Evolutionary conservation across 2,797 vertebrate genomes (phyloP).

Genomic region (Manis javanica): DNA sequence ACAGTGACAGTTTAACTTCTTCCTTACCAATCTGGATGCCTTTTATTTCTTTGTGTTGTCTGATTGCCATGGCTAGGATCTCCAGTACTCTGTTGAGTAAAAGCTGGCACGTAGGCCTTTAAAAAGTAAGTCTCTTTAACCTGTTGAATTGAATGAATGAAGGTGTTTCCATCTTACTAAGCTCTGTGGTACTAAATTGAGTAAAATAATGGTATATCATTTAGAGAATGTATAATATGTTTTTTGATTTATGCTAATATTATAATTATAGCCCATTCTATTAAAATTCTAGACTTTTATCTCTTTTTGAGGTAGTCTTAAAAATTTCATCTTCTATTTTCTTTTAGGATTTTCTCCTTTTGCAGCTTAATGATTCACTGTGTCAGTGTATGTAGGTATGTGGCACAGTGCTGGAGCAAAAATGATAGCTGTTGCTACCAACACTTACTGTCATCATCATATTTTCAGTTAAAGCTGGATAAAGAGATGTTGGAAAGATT

Average conservation of each 20-base stretch:
- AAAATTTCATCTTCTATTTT: background rate
- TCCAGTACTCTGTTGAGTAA: too few relatives aligned
- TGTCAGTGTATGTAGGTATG: background rate
- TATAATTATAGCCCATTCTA: background rate
- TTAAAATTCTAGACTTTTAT: slow-evolving; percentile 36
- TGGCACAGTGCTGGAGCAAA: background rate
- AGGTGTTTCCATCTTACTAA: background rate
- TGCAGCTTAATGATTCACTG: background rate
- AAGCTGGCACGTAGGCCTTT: background rate
- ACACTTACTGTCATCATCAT: background rate
- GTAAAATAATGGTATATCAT: background rate
- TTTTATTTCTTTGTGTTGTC: too few relatives aligned
- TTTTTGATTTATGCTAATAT: background rate
- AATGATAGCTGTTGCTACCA: background rate
- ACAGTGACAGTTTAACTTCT: too few relatives aligned
- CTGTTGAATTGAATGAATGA: background rate
- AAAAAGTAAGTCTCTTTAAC: background rate
- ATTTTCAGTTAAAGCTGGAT: background rate
- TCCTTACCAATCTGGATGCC: too few relatives aligned
- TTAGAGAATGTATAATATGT: background rate
- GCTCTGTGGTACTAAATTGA: background rate
- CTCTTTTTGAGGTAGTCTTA: background rate
- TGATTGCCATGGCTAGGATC: too few relatives aligned
- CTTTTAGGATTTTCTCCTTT: background rate
- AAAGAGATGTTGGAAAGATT: background rate